Base-by-base conservation (phyloP, 2,888 invertebrate genomes). In the Reticulitermes lucifugus region DNA sequence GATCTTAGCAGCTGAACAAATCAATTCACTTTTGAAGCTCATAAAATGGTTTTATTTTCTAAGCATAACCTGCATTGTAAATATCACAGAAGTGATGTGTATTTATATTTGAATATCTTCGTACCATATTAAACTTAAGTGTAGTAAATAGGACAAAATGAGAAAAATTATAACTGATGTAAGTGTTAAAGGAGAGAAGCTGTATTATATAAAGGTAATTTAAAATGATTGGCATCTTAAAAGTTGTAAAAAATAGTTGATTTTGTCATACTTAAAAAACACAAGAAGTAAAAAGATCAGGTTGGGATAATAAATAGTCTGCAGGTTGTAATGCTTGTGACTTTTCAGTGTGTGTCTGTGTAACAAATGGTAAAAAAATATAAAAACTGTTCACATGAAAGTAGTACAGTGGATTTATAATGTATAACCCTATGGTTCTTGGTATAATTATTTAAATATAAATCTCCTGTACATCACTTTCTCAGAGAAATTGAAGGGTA, bases 101-200 rank as follows among this genome's bases (percentile, higher is more conserved):
- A 21, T 73, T 73, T 73, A 41, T 73, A 41, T 73, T 73, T 73
- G 73, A 73, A 73, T 22, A 73, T 73, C 9, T 73, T 73, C 73
- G 5, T 73, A 41, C 41, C 14, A 41, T 73, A 41, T 41, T 7
- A 35, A 73, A 35, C 6, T 41, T 41, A 73, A 18, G 25, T 73
- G 9, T 21, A 41, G 41, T 12, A 70, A 41, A 41, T 41, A 21
- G 65, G 25, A n/a, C 7, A 65, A 6, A 65, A 21, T 60, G 14
- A 29, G 41, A 2, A 73, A 73, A 5, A 73, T 25, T 73, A 18
- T 73, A 73, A 73, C 10, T 21, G 18, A 21, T 73, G 41, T 73
- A 41, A 41, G 2, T 73, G 73, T 73, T 29, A 73, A 73, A 35
- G 21, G 41, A 73, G 35, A 73, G 35, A 65, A 65, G n/a, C 5